These are phyloP conservation scores for Danaus chrysippus DNA, from an alignment of 2,888 invertebrate species.

Conservation along the genomic window DNA sequence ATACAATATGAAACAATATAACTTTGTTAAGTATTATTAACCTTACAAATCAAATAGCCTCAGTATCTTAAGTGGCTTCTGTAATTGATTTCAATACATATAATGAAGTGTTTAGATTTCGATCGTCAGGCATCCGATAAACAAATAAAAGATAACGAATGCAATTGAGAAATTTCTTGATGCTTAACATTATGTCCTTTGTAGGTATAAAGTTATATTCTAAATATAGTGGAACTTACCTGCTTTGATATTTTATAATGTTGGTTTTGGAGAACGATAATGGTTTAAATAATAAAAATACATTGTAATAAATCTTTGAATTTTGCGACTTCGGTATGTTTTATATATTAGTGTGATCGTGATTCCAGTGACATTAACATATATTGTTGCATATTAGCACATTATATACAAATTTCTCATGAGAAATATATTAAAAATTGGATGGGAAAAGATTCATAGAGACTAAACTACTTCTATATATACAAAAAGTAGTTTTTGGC, in stretches of 20 bases:
- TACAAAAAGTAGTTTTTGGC: no score
- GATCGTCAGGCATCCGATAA: neutral
- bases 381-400: conserved; percentile 18
- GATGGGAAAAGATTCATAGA: neutral
- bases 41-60: neutral
- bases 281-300: neutral
- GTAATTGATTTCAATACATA: neutral
- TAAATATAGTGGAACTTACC: no score
- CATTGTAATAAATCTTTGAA: conserved; percentile 6
- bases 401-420: conserved; percentile 15
- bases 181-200: no score
- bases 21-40: neutral
- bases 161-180: no score
- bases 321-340: neutral
- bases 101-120: neutral
- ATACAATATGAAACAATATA: no score
- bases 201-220: no score
- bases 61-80: conserved; percentile 4
- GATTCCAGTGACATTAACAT: conserved; percentile 17
- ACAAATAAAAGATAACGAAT: no score
- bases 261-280: neutral
- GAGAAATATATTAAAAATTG: conserved; percentile 9
- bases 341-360: conserved; percentile 19
- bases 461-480: no score
- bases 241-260: neutral